Evolutionary conservation across 1,140 invertebrate genomes (phyloP).

Genomic region (Achroia grisella): DNA sequence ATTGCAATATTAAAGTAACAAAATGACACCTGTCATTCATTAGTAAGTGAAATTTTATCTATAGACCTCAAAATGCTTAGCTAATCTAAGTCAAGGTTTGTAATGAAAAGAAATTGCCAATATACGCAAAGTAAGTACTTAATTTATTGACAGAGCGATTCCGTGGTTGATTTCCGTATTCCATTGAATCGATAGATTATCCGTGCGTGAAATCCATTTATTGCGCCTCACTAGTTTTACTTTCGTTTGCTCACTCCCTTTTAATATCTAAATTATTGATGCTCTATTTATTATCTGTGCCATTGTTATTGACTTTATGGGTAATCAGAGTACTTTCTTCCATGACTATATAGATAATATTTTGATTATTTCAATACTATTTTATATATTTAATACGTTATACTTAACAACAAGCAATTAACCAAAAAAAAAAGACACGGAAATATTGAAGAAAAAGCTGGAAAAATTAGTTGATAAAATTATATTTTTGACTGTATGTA

Average conservation of each 20-base stretch:
- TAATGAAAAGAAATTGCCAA: neutral
- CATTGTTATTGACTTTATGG: slow-evolving; percentile 6
- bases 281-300: slow-evolving; percentile 18
- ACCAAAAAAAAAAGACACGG: no score
- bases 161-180: slow-evolving; percentile 19
- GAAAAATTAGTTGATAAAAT: neutral
- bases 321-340: neutral
- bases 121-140: neutral
- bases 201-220: slow-evolving; percentile 35
- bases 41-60: neutral
- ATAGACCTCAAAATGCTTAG: no score
- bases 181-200: slow-evolving; percentile 21
- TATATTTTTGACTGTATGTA: no score
- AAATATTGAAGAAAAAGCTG: neutral
- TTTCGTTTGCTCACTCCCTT: slow-evolving; percentile 24
- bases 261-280: slow-evolving; percentile 9
- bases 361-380: neutral
- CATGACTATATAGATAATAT: neutral
- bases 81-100: neutral
- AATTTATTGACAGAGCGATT: slow-evolving; percentile 6
- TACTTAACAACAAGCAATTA: no score
- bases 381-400: no score
- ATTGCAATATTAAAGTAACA: neutral
- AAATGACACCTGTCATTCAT: neutral
- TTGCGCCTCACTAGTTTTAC: slow-evolving; percentile 17